Percentiles rank a stretch among this genome's conserved stretches.
phyloP scores from a whole-genome alignment of 2,113 vertebrate genomes.

The Trichomycterus rosablanca region DNA sequence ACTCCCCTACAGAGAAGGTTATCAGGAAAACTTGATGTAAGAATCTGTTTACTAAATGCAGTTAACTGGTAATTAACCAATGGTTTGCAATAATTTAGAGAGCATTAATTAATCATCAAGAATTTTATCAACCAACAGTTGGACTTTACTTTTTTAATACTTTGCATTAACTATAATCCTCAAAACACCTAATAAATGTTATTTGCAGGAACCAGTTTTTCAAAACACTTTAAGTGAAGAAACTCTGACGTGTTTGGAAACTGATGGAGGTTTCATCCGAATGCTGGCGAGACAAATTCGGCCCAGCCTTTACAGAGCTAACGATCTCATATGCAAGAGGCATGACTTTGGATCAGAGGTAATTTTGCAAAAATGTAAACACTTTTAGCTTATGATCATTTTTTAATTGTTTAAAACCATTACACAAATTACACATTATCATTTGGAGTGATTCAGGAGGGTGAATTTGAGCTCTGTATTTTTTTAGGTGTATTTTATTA shows the following conservation, averaged over 20 bases:
- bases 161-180: neutral
- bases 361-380: no score
- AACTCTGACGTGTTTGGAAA: conserved; percentile 19
- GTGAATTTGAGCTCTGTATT: no score
- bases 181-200: neutral
- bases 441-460: no score
- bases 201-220: conserved; percentile 35
- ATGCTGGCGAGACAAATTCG: conserved; percentile 29
- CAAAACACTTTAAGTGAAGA: conserved; percentile 22
- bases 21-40: conserved; percentile 40
- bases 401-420: no score
- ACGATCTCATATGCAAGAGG: conserved; percentile 20
- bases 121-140: no score
- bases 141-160: neutral
- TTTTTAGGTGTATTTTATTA: conserved; percentile 42
- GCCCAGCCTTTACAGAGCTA: conserved; percentile 27
- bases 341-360: conserved; percentile 37
- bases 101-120: no score
- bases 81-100: no score
- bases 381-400: neutral
- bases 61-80: neutral
- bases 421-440: no score
- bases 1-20: conserved; percentile 1
- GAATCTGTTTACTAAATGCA: no score
- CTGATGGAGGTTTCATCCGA: conserved; percentile 38